These are phyloP conservation scores for Anomalospiza imberbis DNA, from an alignment of 2,797 vertebrate species.

Conservation along the genomic window DNA sequence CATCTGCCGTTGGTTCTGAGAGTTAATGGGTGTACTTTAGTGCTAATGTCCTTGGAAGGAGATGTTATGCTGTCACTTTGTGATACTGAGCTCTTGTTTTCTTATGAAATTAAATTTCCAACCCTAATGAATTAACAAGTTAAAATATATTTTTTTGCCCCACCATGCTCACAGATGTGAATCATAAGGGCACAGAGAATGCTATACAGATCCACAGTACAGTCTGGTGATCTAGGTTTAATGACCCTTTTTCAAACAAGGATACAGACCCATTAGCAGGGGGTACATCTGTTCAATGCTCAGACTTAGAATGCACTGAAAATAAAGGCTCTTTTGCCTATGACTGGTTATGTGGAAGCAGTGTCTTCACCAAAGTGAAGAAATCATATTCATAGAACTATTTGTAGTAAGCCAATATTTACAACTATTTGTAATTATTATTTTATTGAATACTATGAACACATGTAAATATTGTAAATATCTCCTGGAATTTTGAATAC, in stretches of 20 bases:
- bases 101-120: not conserved
- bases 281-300: not conserved
- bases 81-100: not conserved
- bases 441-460: no score
- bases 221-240: not conserved
- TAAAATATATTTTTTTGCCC: not conserved
- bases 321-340: not conserved
- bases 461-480: not conserved
- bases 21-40: not conserved
- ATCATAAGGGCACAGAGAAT: not conserved
- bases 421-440: no score
- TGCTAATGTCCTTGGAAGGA: not conserved
- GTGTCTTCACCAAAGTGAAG: not conserved
- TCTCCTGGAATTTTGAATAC: not conserved
- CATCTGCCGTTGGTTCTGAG: conserved; percentile 30
- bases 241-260: not conserved
- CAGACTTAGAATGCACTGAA: not conserved
- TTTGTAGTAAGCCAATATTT: not conserved
- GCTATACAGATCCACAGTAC: not conserved
- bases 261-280: not conserved
- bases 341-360: not conserved
- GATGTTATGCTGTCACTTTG: not conserved
- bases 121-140: not conserved
- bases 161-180: not conserved
- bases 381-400: not conserved